phyloP scores from a whole-genome alignment of 2,797 vertebrate species.

The Rousettus madagascariensis region DNA sequence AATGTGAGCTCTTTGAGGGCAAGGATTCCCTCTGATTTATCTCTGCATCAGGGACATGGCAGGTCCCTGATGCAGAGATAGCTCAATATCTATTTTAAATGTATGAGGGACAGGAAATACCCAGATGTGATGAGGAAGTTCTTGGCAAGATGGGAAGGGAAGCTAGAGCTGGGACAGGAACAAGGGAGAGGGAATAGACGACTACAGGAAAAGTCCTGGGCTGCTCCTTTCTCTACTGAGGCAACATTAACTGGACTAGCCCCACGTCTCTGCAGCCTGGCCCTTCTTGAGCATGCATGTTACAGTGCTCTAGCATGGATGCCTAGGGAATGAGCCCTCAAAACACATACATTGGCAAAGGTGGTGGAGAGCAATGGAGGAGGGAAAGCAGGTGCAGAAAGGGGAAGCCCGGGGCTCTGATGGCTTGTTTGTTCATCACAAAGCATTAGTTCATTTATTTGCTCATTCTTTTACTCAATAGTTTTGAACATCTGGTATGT shows the following conservation, averaged over 20 bases:
- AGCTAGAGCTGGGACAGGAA: not conserved
- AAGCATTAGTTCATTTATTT: not conserved
- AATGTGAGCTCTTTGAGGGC: not conserved
- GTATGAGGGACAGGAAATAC: not conserved
- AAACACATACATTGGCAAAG: not conserved
- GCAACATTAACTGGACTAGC: accelerated
- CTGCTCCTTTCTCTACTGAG: not conserved
- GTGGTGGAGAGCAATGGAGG: not conserved
- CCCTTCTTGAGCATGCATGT: not conserved
- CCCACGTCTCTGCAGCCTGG: accelerated
- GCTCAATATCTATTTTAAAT: not conserved
- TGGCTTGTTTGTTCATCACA: not conserved
- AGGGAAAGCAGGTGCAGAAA: not conserved
- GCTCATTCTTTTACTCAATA: not conserved
- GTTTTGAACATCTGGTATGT: not conserved
- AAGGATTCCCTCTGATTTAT: not conserved
- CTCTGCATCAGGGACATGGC: not conserved
- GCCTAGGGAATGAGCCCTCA: not conserved
- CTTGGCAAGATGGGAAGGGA: not conserved
- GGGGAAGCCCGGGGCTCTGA: not conserved
- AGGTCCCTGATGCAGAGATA: too few species aligned
- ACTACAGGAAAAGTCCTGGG: not conserved
- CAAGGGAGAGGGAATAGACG: not conserved
- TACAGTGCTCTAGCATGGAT: not conserved
- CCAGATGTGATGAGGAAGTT: not conserved